Conservation (phyloP, 2,888 invertebrate genomes). For the Stenodema calcarata region DNA sequence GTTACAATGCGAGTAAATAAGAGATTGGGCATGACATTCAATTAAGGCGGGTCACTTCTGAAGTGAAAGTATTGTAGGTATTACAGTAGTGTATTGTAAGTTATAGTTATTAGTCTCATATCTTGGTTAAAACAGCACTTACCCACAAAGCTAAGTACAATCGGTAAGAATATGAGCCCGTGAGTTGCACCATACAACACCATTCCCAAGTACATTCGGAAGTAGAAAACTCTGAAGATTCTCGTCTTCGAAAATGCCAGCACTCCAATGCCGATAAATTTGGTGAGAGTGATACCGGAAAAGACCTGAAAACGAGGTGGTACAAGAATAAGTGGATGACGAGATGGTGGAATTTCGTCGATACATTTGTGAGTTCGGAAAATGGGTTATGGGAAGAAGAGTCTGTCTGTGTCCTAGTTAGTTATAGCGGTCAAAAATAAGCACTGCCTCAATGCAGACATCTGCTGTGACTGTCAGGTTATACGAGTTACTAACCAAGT, state of each 20-base stretch:
- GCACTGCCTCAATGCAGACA: no score
- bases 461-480: no score
- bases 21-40: no score
- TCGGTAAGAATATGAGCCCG: constrained; percentile 95
- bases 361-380: no score
- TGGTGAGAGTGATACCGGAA: constrained; percentile 96
- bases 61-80: neutral
- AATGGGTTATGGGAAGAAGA: no score
- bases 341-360: no score
- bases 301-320: constrained; percentile 68
- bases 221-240: constrained; percentile 94
- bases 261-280: constrained; percentile 96
- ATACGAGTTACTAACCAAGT: no score
- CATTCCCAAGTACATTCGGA: constrained; percentile 97
- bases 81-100: no score
- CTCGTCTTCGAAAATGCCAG: constrained; percentile 96
- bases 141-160: constrained; percentile 96
- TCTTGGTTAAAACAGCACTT: constrained; percentile 61
- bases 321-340: no score
- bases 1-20: no score
- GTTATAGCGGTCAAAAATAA: no score
- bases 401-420: no score
- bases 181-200: constrained; percentile 96
- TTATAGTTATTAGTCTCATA: neutral
- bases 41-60: neutral